phyloP scores from a whole-genome alignment of 2,888 invertebrate species.

The Tupiocoris notatus region DNA sequence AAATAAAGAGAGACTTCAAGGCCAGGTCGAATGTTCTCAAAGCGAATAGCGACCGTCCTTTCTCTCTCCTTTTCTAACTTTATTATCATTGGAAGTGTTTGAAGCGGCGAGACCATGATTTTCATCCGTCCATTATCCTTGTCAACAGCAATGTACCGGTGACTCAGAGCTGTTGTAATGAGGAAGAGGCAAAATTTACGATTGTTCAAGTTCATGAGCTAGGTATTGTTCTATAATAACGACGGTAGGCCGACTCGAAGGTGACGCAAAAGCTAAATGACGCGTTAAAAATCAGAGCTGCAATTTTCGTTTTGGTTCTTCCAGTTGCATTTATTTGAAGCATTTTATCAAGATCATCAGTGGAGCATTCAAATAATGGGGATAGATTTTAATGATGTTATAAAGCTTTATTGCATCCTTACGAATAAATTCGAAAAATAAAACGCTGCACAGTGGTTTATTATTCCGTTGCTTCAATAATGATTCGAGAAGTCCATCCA shows the following conservation, averaged over 20 bases:
- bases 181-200: neutral
- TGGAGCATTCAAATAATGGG: too few relatives aligned
- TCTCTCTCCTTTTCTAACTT: slow-evolving; percentile 1
- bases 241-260: neutral
- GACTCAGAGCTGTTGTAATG: neutral
- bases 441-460: too few relatives aligned
- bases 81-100: slow-evolving; percentile 11
- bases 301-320: too few relatives aligned
- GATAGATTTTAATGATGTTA: too few relatives aligned
- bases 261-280: too few relatives aligned
- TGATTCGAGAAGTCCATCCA: too few relatives aligned
- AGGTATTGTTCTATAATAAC: neutral
- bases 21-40: neutral
- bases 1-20: slow-evolving; percentile 2
- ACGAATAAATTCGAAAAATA: too few relatives aligned
- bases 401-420: too few relatives aligned
- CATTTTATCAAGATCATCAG: too few relatives aligned
- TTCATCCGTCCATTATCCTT: slow-evolving; percentile 4
- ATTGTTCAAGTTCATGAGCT: neutral
- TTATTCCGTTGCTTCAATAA: too few relatives aligned
- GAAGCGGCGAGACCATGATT: neutral
- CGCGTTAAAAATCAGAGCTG: too few relatives aligned
- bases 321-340: too few relatives aligned
- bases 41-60: slow-evolving; percentile 11
- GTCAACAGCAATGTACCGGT: neutral